Base-by-base conservation (phyloP, 2,888 invertebrate species). In the Agapostemon virescens region DNA sequence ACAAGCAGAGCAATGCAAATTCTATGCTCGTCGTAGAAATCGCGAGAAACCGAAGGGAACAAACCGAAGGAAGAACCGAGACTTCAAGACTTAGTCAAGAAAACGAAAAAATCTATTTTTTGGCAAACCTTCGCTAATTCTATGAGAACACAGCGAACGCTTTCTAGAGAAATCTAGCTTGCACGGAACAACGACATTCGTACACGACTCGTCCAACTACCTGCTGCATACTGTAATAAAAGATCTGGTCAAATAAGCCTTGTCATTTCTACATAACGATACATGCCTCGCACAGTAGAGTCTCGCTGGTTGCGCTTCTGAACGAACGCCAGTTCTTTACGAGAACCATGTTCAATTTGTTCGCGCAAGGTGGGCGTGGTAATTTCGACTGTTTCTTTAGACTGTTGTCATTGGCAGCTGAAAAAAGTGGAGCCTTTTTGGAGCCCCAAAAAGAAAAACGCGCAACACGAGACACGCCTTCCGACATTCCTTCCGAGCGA, bases 1-100 rank as follows among this genome's bases (percentile, higher is more conserved):
- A 42, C 74, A 52, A 68, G 67, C 78, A 68, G 70, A 79, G 58
- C 79, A 70, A 79, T 58, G 71, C 74, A 74, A 81, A 79, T 81
- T 75, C 55, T 69, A 67, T 55, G 55, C 58, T 49, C 52, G n/a
- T 38, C 69, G 71, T 63, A 49, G 81, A 79, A 75, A 74, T 84
- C 20, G 42, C 67, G 79, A 23, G 61, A 61, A 33, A 33, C 30
- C 9, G 20, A 4, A 33, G 33, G 33, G 20, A 61, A 4, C 20
- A 9, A 33, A 20, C 20, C 15, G 30, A 33, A n/a, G 33, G 33
- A 61, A 20, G 20, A 20, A 30, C 2, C 58, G 9, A 26, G n/a
- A n/a, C n/a, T n/a, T n/a, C n/a, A 4, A 49, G 49, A 49, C 49
- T 11, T n/a, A n/a, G 49, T n/a, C n/a, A n/a, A 49, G n/a, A 49